Conservation (phyloP, 2,797 vertebrate species). For the Nannoperca australis region DNA sequence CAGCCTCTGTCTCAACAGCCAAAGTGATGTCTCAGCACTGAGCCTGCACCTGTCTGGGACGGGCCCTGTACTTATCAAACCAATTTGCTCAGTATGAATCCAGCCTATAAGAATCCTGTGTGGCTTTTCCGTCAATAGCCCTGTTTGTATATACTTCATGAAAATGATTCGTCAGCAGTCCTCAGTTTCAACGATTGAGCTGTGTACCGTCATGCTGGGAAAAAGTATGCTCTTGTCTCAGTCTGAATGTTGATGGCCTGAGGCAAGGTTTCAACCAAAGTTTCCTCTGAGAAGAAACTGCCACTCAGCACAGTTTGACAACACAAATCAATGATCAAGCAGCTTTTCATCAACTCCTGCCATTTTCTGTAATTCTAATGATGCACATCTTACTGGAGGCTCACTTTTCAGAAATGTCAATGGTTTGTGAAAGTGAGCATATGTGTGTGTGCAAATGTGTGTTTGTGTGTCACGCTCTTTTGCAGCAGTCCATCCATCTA, state of each 20-base stretch:
- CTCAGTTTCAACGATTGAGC: constrained; percentile 40
- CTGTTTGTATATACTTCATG: constrained; percentile 60
- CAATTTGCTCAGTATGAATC: constrained; percentile 50
- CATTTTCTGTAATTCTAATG: constrained; percentile 66
- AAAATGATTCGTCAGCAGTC: constrained; percentile 74
- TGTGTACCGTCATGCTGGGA: constrained; percentile 44
- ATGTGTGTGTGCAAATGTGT: constrained; percentile 8
- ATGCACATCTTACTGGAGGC: constrained; percentile 59
- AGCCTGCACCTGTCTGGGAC: constrained; percentile 51
- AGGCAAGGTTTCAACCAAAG: constrained; percentile 62
- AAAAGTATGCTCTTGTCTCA: constrained; percentile 57
- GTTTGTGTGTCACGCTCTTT: constrained; percentile 39
- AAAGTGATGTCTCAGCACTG: constrained; percentile 61
- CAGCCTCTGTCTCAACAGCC: constrained; percentile 38
- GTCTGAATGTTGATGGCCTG: constrained; percentile 60
- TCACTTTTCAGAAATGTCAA: constrained; percentile 66
- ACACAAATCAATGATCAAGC: constrained; percentile 67
- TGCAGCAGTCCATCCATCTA: constrained; percentile 76
- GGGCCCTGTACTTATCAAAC: constrained; percentile 47
- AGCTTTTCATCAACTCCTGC: constrained; percentile 64
- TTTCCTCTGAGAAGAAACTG: constrained; percentile 63
- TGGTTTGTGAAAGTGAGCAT: constrained; percentile 47
- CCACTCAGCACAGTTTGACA: constrained; percentile 69
- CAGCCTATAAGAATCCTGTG: constrained; percentile 33
- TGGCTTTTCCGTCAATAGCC: constrained; percentile 50